Evolutionary conservation across 2,113 vertebrate species (phyloP), one percentile per base, ranked within the genome.

Genomic region (Lanius ludovicianus): DNA sequence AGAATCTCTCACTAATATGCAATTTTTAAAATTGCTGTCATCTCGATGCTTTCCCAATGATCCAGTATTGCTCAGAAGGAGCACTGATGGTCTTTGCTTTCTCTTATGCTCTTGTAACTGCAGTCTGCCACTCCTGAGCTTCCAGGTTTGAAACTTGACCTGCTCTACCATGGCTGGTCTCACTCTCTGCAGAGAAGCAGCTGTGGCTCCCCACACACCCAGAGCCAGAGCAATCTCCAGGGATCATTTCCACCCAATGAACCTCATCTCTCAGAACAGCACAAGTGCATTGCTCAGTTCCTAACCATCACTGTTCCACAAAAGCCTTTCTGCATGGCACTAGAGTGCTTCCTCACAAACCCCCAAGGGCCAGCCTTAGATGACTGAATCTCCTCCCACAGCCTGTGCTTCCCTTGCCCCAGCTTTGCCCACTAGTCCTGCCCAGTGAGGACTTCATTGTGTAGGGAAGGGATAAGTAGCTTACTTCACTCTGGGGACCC

Each of bases 101-200:
- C 31, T 9, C 4, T 33, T 50, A 13, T 19, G 35, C 2, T 64
- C 35, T 53, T 31, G 7, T 15, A 81, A 75, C 41, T 49, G 24
- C 39, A 62, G 7, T 18, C 57, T 53, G 17, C 46, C 46, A 8
- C 17, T 79, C 25, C 71, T 76, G 39, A 75, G 31, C 49, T 52
- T 17, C 14, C 28, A 65, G 46, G 28, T 76, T 64, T 86, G 67
- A 59, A 63, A 27, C 10, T 31, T 46, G 17, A 37, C 31, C 14
- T n/a, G n/a, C n/a, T 59, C 27, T 28, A 15, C 37, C 30, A 7
- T 0, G 0, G 17, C 22, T 33, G 20, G n/a, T 53, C 14, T 12
- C 13, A 49, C 25, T 41, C 8, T 39, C 49, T 37, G 39, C 11
- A 46, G 13, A 49, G 44, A 74, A 65, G 22, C 8, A 10, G 6